Conservation (phyloP, 2,888 invertebrate species). For the Tenthredo scrophulariae region DNA sequence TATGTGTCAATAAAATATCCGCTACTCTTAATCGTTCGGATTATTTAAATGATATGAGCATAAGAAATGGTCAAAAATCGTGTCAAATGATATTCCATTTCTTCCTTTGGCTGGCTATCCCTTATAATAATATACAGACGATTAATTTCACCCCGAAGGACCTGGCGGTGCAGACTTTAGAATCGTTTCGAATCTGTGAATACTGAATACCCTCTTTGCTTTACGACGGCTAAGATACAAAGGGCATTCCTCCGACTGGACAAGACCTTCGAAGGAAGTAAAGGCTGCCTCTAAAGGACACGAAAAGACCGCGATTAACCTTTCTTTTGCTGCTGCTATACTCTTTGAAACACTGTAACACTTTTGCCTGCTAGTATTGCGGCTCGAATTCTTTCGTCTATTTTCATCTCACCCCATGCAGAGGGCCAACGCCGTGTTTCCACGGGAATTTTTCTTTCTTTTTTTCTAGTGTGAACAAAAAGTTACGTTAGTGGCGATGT, state of each 20-base stretch:
- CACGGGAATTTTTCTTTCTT: neutral
- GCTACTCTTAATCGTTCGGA: neutral
- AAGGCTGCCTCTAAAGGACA: constrained; percentile 7
- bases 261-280: constrained; percentile 40
- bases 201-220: constrained; percentile 37
- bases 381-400: constrained; percentile 23
- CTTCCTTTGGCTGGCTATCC: neutral
- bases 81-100: neutral
- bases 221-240: constrained; percentile 31
- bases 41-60: neutral
- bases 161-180: neutral
- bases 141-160: constrained; percentile 26
- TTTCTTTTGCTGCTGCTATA: constrained; percentile 26
- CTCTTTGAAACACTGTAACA: constrained; percentile 36
- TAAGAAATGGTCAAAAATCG: neutral
- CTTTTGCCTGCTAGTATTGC: neutral
- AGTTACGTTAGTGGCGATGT: neutral
- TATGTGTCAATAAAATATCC: neutral
- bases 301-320: constrained; percentile 39
- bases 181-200: constrained; percentile 27
- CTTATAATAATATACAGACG: neutral
- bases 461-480: neutral
- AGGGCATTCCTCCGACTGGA: constrained; percentile 38
- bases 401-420: constrained; percentile 38
- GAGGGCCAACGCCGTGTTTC: constrained; percentile 38